Conservation (phyloP, 2,888 invertebrate genomes). For the Drosophila monieri region DNA sequence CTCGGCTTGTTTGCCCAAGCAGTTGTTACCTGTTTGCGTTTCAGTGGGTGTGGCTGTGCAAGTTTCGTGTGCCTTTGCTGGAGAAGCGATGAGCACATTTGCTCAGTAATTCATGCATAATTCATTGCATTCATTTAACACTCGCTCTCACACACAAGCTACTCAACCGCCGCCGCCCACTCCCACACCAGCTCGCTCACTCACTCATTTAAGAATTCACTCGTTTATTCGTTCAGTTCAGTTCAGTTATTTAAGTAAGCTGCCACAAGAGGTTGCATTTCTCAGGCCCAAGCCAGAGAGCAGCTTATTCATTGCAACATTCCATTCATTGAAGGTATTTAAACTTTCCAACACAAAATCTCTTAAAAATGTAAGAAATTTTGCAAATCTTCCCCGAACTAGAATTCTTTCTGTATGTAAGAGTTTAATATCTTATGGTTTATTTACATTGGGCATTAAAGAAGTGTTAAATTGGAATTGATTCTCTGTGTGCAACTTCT, state of each 20-base stretch:
- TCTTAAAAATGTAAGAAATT: background rate
- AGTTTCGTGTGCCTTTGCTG: constrained; percentile 31
- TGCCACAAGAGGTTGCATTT: constrained; percentile 43
- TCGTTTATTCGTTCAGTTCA: constrained; percentile 26
- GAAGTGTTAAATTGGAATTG: background rate
- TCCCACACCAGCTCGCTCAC: constrained; percentile 34
- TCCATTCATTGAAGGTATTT: background rate
- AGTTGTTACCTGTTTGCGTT: constrained; percentile 58
- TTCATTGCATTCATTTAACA: constrained; percentile 78
- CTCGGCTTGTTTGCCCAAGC: constrained; percentile 51
- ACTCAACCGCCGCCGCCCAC: constrained; percentile 5
- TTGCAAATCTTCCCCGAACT: background rate
- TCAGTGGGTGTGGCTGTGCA: constrained; percentile 18
- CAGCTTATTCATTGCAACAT: constrained; percentile 52
- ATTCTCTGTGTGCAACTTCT: background rate
- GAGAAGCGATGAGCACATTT: constrained; percentile 55
- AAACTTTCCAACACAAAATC: background rate
- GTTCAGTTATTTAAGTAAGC: constrained; percentile 48
- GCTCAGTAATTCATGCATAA: constrained; percentile 76
- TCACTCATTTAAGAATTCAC: constrained; percentile 26
- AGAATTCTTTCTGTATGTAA: background rate
- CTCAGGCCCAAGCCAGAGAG: constrained; percentile 37
- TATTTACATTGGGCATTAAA: background rate
- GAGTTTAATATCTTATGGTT: background rate
- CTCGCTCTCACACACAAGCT: constrained; percentile 47